phyloP scores from a whole-genome alignment of 35 echinoderm and acorn worm species.

The Lytechinus variegatus region DNA sequence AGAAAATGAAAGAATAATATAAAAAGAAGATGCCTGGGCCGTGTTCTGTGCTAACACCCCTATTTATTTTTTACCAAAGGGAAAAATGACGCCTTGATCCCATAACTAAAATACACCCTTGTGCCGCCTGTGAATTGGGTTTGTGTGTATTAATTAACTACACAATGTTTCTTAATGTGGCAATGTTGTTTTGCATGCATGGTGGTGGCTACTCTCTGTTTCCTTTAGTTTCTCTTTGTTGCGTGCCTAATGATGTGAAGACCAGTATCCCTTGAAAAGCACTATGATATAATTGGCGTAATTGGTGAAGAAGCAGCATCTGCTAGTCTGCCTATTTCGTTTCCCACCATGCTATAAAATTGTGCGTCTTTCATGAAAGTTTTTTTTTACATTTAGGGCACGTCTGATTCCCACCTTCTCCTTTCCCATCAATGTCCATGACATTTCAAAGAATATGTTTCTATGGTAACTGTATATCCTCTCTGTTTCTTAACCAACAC shows the following conservation, averaged over 20 bases:
- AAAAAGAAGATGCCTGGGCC: no score
- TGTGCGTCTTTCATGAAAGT: neutral
- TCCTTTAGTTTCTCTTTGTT: neutral
- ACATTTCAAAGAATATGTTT: neutral
- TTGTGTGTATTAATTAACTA: no score
- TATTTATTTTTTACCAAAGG: no score
- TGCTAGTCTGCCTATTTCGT: neutral
- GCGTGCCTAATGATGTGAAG: neutral
- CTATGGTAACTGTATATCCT: neutral
- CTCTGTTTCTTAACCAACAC: neutral
- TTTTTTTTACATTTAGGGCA: neutral
- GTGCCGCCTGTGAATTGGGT: no score
- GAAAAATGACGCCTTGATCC: no score
- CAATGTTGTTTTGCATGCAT: neutral
- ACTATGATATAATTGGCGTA: neutral
- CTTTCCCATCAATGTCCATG: neutral
- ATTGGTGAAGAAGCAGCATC: neutral
- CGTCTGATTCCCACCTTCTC: neutral
- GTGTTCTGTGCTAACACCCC: no score
- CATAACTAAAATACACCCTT: no score
- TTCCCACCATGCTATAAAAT: neutral
- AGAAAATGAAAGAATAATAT: no score
- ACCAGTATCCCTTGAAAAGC: neutral
- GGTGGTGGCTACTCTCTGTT: neutral
- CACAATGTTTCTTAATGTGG: no score